Percentiles rank a stretch among this genome's conserved stretches.
These are phyloP conservation scores for Brenthis hecate DNA, from an alignment of 2,888 invertebrate species.

Conservation along the genomic window DNA sequence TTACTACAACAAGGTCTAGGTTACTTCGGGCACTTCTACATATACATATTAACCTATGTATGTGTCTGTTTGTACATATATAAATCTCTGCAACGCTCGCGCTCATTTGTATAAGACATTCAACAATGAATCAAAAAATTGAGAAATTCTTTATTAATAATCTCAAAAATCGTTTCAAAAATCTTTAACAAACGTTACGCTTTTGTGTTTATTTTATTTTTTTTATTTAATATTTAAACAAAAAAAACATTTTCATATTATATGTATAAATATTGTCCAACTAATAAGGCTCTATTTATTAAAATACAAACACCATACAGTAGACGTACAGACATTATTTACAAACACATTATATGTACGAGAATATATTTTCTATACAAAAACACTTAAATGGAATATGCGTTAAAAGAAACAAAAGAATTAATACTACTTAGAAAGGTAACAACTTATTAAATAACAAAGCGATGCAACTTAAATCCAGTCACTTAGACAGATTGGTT, in stretches of 20 bases:
- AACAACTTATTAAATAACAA: constrained; percentile 20
- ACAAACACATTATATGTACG: constrained; percentile 8
- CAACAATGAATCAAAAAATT: no score
- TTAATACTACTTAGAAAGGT: constrained; percentile 47
- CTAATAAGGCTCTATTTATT: constrained; percentile 1
- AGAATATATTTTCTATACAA: constrained; percentile 17
- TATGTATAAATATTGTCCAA: constrained; percentile 30
- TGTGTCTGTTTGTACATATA: constrained; percentile 34
- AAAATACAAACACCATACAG: neutral
- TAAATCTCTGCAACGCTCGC: neutral
- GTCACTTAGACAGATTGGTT: no score
- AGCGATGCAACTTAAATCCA: constrained; percentile 15
- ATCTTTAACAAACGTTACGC: no score
- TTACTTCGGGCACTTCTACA: constrained; percentile 55
- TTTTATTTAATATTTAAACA: neutral
- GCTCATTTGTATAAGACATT: no score
- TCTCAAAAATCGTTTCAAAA: no score
- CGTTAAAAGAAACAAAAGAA: constrained; percentile 39
- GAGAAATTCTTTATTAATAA: no score
- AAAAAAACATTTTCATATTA: neutral
- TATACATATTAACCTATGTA: constrained; percentile 39
- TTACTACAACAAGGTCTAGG: constrained; percentile 35
- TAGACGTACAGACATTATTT: constrained; percentile 19
- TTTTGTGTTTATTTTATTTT: no score
- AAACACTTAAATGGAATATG: constrained; percentile 54